A percentile compares a stretch with the other conserved stretches of the same genome.
These are phyloP conservation scores for Tringa solitaria DNA, from an alignment of 2,113 vertebrate genomes.

Conservation along the genomic window DNA sequence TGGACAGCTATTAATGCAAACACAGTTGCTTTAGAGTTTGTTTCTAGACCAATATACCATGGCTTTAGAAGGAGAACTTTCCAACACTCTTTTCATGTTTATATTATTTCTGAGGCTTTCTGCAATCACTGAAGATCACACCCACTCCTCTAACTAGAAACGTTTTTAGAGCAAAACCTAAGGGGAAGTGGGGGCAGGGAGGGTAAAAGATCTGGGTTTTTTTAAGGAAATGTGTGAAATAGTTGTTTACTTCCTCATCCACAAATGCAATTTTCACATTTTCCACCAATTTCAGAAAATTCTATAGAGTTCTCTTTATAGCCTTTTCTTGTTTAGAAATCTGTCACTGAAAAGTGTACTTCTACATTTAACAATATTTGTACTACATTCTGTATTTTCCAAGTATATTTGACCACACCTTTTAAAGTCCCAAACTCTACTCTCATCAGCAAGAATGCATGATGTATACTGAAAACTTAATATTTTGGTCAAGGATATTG, in stretches of 20 bases:
- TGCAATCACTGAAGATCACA: background rate
- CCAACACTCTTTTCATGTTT: background rate
- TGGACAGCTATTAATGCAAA: background rate
- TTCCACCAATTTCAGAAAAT: constrained; percentile 30
- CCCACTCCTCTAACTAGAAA: background rate
- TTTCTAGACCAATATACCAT: background rate
- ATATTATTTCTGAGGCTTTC: background rate
- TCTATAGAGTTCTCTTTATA: background rate
- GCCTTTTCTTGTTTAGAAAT: constrained; percentile 37
- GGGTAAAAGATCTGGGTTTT: background rate
- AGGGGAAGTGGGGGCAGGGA: no score
- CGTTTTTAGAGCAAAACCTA: background rate
- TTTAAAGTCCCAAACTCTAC: constrained; percentile 1
- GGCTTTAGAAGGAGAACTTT: background rate
- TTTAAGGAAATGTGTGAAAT: background rate
- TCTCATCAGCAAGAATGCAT: background rate
- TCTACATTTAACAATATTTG: constrained; percentile 47
- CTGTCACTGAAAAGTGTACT: constrained; percentile 1
- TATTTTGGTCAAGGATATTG: background rate
- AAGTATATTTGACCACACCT: background rate
- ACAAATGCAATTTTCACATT: constrained; percentile 19
- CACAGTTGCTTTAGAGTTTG: background rate
- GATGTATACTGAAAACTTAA: background rate
- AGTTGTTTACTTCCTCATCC: background rate
- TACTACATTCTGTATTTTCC: constrained; percentile 21